Conservation (phyloP, 2,113 vertebrate genomes). For the Hippoglossus stenolepis region DNA sequence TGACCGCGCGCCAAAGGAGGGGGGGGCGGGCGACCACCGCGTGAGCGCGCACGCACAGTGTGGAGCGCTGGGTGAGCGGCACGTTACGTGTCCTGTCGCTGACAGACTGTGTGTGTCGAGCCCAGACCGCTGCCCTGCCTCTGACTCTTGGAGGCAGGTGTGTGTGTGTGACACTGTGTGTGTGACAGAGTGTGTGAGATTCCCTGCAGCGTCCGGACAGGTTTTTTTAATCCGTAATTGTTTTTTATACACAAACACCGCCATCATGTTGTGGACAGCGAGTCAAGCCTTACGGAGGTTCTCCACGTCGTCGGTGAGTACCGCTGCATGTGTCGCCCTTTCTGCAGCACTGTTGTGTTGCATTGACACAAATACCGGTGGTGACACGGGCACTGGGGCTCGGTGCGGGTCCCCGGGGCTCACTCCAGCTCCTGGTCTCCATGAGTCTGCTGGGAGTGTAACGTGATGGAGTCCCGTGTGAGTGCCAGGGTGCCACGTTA, state of each 20-base stretch:
- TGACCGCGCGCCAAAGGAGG: slow-evolving; percentile 19
- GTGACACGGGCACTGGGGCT: neutral
- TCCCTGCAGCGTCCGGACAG: neutral
- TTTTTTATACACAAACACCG: neutral
- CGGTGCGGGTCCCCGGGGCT: neutral
- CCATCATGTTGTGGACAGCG: slow-evolving; percentile 86
- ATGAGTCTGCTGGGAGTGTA: neutral
- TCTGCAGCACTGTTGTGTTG: neutral
- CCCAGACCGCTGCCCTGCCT: neutral
- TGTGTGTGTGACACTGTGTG: neutral
- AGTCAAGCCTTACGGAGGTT: slow-evolving; percentile 85
- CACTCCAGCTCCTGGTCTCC: neutral
- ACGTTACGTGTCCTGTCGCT: neutral
- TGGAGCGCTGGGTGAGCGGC: neutral
- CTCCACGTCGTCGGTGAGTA: slow-evolving; percentile 91
- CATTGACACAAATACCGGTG: neutral
- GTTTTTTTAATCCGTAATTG: too few species aligned
- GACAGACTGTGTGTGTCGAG: neutral
- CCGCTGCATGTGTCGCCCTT: neutral
- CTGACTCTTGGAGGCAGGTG: neutral
- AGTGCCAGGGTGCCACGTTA: slow-evolving; percentile 64
- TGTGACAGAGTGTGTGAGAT: neutral
- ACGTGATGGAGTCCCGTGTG: neutral
- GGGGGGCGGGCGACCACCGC: neutral
- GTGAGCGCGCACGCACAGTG: slow-evolving; percentile 69